phyloP scores from a whole-genome alignment of 2,888 invertebrate species.

The Xestia sexstrigata region DNA sequence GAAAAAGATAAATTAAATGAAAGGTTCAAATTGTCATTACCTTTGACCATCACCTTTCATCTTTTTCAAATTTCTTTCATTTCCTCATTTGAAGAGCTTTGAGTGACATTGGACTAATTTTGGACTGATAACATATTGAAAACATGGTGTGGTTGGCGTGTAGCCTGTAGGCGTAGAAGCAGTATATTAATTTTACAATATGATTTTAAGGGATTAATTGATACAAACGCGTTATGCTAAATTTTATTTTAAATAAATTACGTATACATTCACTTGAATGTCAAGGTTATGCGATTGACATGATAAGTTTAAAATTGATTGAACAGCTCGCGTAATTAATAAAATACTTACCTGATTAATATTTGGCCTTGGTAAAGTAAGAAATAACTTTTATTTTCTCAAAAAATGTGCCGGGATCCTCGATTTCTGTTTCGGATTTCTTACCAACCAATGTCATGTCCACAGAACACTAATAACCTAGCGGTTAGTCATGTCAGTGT shows the following conservation, averaged over 20 bases:
- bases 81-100: too few relatives aligned
- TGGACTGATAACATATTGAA: not conserved
- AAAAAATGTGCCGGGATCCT: constrained; percentile 2
- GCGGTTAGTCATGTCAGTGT: constrained; percentile 21
- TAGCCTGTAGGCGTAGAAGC: not conserved
- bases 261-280: constrained; percentile 67
- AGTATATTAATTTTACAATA: not conserved
- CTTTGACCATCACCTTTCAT: too few relatives aligned
- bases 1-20: constrained; percentile 24
- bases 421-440: constrained; percentile 4
- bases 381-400: constrained; percentile 10
- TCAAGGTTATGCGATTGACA: constrained; percentile 75
- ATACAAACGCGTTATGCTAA: constrained; percentile 46
- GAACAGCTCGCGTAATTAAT: not conserved
- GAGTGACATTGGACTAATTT: too few relatives aligned
- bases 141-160: not conserved
- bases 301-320: constrained; percentile 3
- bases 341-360: constrained; percentile 33
- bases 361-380: not conserved
- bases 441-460: constrained; percentile 62
- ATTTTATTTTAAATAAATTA: constrained; percentile 64
- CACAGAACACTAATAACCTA: too few relatives aligned
- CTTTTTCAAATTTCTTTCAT: too few relatives aligned
- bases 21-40: not conserved
- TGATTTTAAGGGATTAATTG: constrained; percentile 3